These are phyloP conservation scores for Erethizon dorsatum DNA, from an alignment of 2,797 vertebrate species.

Conservation along the genomic window DNA sequence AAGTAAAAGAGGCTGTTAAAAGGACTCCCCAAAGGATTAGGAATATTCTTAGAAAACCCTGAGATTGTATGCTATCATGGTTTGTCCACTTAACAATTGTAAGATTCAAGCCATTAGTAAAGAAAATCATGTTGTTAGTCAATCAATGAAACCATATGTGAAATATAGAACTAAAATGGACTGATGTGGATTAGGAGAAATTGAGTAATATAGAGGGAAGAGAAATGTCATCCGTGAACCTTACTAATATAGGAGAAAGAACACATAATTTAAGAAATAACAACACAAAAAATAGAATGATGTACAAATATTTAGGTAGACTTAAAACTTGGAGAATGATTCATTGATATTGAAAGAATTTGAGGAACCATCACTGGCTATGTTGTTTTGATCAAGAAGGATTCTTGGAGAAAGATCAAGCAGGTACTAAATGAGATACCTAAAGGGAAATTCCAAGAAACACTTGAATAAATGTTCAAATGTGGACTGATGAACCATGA, in stretches of 20 bases:
- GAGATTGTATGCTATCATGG: not conserved
- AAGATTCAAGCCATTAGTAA: not conserved
- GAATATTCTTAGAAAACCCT: not conserved
- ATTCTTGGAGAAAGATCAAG: not conserved
- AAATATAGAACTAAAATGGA: not conserved
- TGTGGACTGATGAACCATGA: not conserved
- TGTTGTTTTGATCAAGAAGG: not conserved
- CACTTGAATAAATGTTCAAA: not conserved
- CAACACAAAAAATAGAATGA: not conserved
- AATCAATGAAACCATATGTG: not conserved
- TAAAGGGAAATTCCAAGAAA: not conserved
- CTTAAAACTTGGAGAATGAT: not conserved
- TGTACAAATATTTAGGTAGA: not conserved
- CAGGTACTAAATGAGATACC: not conserved
- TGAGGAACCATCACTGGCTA: not conserved
- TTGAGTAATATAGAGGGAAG: not conserved
- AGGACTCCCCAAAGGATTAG: conserved; percentile 33
- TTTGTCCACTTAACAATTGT: not conserved
- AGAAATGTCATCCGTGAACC: not conserved
- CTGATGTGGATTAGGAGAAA: not conserved
- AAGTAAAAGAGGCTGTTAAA: conserved; percentile 71
- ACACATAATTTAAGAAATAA: not conserved
- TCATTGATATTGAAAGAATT: not conserved
- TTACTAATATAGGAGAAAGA: not conserved
- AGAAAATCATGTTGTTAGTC: not conserved